Evolutionary conservation across 35 echinoderm and acorn worm species (phyloP).

Genomic region (Heliocidaris tuberculata): DNA sequence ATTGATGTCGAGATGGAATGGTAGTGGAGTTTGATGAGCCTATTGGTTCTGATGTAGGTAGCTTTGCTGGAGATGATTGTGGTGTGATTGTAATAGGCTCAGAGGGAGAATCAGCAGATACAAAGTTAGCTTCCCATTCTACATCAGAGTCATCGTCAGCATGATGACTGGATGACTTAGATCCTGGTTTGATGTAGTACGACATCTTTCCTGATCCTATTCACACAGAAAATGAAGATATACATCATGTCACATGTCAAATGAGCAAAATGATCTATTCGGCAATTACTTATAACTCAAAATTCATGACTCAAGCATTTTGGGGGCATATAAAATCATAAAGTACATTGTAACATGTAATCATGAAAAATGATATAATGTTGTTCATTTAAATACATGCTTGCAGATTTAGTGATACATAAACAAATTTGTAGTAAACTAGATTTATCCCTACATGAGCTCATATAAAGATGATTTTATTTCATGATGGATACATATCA

Average conservation of each 20-base stretch:
- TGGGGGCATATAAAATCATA: not conserved
- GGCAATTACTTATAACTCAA: not conserved
- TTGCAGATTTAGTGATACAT: not conserved
- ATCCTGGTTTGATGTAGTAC: slow-evolving; percentile 24
- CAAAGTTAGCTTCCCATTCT: slow-evolving; percentile 32
- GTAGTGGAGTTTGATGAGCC: slow-evolving; percentile 18
- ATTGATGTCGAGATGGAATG: not conserved
- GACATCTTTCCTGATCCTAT: not conserved
- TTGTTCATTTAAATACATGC: not conserved
- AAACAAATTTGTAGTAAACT: too few species aligned
- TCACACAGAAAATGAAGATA: not conserved
- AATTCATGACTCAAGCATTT: not conserved
- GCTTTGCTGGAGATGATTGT: not conserved
- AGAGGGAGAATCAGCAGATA: not conserved
- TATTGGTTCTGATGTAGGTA: not conserved
- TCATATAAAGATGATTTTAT: too few species aligned
- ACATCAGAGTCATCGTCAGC: slow-evolving; percentile 41
- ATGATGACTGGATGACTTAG: not conserved
- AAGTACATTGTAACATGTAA: not conserved
- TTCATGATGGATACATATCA: too few species aligned
- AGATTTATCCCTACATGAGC: too few species aligned
- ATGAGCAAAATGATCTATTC: not conserved
- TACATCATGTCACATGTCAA: not conserved
- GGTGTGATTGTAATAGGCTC: slow-evolving; percentile 35
- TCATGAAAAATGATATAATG: not conserved